Base-by-base conservation (phyloP, 2,113 vertebrate genomes). In the Scomber japonicus region DNA sequence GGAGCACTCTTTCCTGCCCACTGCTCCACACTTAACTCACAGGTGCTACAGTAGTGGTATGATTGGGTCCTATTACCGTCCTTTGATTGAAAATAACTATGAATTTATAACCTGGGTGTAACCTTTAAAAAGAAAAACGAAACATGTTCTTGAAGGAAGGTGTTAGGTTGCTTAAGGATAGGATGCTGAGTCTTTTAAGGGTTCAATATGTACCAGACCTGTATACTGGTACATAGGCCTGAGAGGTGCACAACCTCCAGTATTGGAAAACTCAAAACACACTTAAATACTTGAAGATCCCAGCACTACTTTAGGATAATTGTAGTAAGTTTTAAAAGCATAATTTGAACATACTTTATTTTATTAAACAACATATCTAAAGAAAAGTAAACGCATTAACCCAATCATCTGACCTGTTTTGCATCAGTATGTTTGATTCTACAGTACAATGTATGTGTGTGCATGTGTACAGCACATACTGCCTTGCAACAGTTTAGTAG, bases 11-110 rank as follows among this genome's bases (percentile, higher is more conserved):
- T 13, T 54, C 21, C 55, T 68, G 11, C 21, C 71, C 0, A 7
- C 71, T 68, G 75, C 35, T 62, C 51, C 48, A 56, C 60, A 66
- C 7, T 80, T 73, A 27, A 69, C 21, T 83, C 60, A 51, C 53
- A 76, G 57, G 60, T 71, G 63, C 45, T 74, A 64, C 62, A 76
- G 24, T 27, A 51, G 30, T 74, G 50, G 2, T 27, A 3, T 61
- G 63, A 27, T 27, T 2, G 24, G 24, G 24, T 2, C 24, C 24
- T 27, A 64, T 27, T 51, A 49, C 35, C 27, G 14, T 27, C 51
- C 53, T 59, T 51, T 59, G 14, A 67, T 48, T 49, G 45, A 63
- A 78, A 16, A 17, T 45, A 24, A 65, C 2, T n/a, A 50, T 31
- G 45, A 19, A 71, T 44, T 56, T 79, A 49, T 14, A 31, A 70